Conservation (phyloP, 2,888 invertebrate species). For the Megalurothrips usitatus region DNA sequence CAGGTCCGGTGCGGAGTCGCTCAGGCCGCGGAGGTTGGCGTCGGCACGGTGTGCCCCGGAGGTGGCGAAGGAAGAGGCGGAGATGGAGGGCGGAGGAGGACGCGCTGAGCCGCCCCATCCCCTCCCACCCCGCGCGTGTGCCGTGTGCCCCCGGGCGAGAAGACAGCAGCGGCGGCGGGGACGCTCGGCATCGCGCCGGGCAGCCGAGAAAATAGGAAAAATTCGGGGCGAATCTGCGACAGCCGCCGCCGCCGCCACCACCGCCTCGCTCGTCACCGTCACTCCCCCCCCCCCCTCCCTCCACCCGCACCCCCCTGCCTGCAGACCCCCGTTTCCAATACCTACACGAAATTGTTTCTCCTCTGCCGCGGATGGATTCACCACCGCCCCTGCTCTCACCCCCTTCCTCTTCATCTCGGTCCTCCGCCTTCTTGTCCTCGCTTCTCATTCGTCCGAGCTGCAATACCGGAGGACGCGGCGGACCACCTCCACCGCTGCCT, state of each 20-base stretch:
- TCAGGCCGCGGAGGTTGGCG: background rate
- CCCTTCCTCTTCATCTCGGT: background rate
- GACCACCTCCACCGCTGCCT: background rate
- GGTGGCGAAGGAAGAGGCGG: background rate
- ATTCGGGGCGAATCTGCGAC: slow-evolving; percentile 6
- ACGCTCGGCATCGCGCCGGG: background rate
- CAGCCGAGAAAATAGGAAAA: background rate
- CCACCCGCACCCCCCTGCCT: background rate
- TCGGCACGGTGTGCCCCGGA: background rate
- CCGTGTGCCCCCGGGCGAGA: background rate
- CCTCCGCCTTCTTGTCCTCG: background rate
- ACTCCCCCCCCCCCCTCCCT: background rate
- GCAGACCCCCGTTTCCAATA: background rate
- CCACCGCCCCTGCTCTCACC: background rate
- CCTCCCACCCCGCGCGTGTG: background rate
- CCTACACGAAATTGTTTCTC: slow-evolving; percentile 24
- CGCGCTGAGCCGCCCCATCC: background rate
- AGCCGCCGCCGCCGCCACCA: background rate
- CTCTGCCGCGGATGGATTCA: background rate
- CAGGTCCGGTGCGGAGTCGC: background rate
- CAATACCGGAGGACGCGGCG: background rate
- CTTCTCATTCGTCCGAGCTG: background rate
- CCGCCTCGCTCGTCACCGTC: background rate
- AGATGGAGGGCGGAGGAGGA: background rate
- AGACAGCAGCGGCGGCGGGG: background rate